Evolutionary conservation across 2,888 invertebrate species (phyloP).

Genomic region (Acronicta aceris): DNA sequence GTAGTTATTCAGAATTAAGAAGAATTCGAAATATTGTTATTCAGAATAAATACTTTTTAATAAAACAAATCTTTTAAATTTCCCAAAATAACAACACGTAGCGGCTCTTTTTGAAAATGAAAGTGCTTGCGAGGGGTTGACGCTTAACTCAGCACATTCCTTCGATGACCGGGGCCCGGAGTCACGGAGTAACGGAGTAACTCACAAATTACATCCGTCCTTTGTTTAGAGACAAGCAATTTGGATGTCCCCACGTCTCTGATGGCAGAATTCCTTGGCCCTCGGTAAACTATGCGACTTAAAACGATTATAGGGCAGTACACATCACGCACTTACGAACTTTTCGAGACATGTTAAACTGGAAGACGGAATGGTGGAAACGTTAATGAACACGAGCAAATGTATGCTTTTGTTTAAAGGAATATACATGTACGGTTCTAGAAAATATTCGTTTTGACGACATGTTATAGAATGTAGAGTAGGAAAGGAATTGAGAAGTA

Average conservation of each 20-base stretch:
- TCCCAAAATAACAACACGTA: conserved; percentile 28
- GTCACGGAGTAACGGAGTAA: conserved; percentile 56
- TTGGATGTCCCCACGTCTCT: conserved; percentile 77
- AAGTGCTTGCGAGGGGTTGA: conserved; percentile 45
- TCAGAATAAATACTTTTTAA: neutral
- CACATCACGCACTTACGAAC: conserved; percentile 29
- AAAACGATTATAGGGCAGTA: conserved; percentile 54
- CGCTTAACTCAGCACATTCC: conserved; percentile 70
- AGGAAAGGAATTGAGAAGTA: too few relatives aligned
- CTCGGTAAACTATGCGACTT: conserved; percentile 77
- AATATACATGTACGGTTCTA: neutral
- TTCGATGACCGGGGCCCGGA: conserved; percentile 60
- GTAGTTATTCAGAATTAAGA: too few relatives aligned
- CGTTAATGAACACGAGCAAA: conserved; percentile 30
- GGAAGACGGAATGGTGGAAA: conserved; percentile 31
- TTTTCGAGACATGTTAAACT: conserved; percentile 50
- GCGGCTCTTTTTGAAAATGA: conserved; percentile 39
- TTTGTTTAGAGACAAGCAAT: conserved; percentile 74
- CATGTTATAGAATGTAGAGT: too few relatives aligned
- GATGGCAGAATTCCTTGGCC: conserved; percentile 71
- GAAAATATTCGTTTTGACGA: too few relatives aligned
- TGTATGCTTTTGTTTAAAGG: conserved; percentile 10
- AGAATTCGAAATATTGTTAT: too few relatives aligned
- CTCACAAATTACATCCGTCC: conserved; percentile 72
- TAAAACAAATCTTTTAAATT: conserved; percentile 7